Base-by-base conservation (phyloP, 2,113 vertebrate genomes). In the Amblyopsis rosae region DNA sequence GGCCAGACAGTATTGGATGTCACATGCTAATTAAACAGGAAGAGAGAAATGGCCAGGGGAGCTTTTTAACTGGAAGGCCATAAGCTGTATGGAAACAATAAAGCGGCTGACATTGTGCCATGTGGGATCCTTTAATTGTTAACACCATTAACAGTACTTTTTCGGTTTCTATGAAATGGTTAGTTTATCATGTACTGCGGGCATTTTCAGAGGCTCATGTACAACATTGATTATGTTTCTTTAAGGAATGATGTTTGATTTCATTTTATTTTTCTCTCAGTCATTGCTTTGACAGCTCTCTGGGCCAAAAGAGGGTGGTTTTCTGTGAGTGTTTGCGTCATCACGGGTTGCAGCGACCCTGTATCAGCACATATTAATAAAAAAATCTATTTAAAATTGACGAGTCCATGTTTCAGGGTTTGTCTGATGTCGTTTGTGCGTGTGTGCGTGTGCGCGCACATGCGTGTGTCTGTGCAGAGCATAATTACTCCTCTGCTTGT, bases 321-420 rank as follows among this genome's bases (percentile, higher is more conserved):
- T 89, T 88, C 81, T 89, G 81, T 88, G 79, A 89, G 84, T 84
- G 77, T 91, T 87, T 85, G 77, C 82, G 17, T 88, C 84, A 83
- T 88, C 68, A 79, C 86, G 86, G 90, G 88, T 90, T 82, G 83
- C 59, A 81, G 77, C 47, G 72, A 90, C 91, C 86, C 88, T 92
- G 90, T 89, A 87, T 91, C 87, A 85, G 83, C 86, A 90, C 89
- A 90, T 90, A 89, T 86, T 87, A 90, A 91, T 90, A 92, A 87
- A 83, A 85, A 91, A 92, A 82, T 85, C 62, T 72, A 77, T 74
- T 86, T 71, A 82, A 89, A 88, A 69, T 63, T 56, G 77, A 73
- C 48, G 45, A n/a, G 11, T 65, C 75, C 12, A 57, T 70, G 80
- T 59, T 79, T 83, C 54, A 47, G 64, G 72, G 49, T 84, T 76